These are phyloP conservation scores for Harpegnathos saltator DNA, from an alignment of 1,140 invertebrate genomes.

Conservation along the genomic window DNA sequence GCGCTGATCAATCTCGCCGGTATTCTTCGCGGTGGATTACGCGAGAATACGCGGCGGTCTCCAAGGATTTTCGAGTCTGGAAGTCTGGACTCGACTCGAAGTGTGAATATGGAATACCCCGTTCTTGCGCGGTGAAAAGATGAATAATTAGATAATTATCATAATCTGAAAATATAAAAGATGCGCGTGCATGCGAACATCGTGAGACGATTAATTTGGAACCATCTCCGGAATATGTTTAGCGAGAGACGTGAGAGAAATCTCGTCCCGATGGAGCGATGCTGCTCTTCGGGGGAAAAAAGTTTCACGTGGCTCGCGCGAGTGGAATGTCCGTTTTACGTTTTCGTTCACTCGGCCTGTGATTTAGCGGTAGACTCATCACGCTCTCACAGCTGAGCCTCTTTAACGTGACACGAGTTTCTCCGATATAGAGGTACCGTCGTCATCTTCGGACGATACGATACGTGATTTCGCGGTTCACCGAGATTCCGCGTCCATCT, in stretches of 20 bases:
- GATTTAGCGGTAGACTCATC: background rate
- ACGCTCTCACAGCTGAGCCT: background rate
- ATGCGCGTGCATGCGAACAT: too few relatives aligned
- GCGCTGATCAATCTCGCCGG: slow-evolving; percentile 39
- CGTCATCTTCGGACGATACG: background rate
- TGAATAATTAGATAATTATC: too few relatives aligned
- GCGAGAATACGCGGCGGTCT: background rate
- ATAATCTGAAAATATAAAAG: too few relatives aligned
- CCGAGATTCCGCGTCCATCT: background rate
- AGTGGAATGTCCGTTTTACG: background rate
- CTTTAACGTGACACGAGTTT: slow-evolving; percentile 7
- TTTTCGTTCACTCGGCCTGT: background rate
- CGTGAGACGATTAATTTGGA: too few relatives aligned
- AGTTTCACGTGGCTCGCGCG: too few relatives aligned
- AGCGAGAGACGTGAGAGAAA: too few relatives aligned
- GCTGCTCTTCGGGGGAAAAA: too few relatives aligned
- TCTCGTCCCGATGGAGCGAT: too few relatives aligned
- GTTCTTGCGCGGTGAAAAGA: too few relatives aligned
- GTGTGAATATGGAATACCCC: too few relatives aligned
- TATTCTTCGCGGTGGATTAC: slow-evolving; percentile 5
- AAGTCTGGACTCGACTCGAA: too few relatives aligned
- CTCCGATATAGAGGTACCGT: background rate
- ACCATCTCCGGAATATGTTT: too few relatives aligned
- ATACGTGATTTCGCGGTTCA: slow-evolving; percentile 12
- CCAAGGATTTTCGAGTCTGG: slow-evolving; percentile 22